A percentile compares a stretch with the other conserved stretches of the same genome.
Evolutionary conservation across 2,888 invertebrate genomes (phyloP).

Genomic region (Orchesella flavescens): DNA sequence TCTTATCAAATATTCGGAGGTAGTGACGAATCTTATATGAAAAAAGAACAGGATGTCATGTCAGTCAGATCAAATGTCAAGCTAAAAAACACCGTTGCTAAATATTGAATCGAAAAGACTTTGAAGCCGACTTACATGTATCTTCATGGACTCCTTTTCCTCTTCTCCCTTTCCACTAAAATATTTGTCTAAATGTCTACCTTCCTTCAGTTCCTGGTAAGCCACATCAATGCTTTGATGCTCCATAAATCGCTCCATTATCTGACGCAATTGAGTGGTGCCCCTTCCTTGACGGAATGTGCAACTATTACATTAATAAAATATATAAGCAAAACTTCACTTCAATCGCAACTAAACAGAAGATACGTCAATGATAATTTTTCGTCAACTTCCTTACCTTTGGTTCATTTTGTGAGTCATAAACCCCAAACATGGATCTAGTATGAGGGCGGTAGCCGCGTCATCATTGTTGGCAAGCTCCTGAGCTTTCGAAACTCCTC

Average conservation of each 20-base stretch:
- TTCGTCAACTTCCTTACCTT: constrained; percentile 76
- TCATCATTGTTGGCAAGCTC: constrained; percentile 96
- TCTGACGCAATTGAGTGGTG: constrained; percentile 80
- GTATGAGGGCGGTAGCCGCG: constrained; percentile 92
- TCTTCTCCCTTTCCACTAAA: constrained; percentile 74
- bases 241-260: constrained; percentile 88
- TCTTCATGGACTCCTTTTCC: constrained; percentile 88
- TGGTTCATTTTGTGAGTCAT: constrained; percentile 98
- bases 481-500: constrained; percentile 84
- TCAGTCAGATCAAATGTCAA: not conserved
- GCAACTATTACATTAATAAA: no score
- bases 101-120: no score
- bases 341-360: no score
- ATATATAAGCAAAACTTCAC: no score
- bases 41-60: not conserved
- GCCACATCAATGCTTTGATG: constrained; percentile 92
- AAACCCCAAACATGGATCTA: constrained; percentile 96
- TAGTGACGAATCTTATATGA: constrained; percentile 90
- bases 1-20: constrained; percentile 93
- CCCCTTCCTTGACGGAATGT: not conserved
- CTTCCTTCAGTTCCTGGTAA: constrained; percentile 84
- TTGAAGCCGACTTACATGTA: constrained; percentile 85
- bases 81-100: no score
- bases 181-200: constrained; percentile 85
- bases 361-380: no score